Base-by-base conservation (phyloP, 2,113 vertebrate genomes). In the Ranitomeya imitator region DNA sequence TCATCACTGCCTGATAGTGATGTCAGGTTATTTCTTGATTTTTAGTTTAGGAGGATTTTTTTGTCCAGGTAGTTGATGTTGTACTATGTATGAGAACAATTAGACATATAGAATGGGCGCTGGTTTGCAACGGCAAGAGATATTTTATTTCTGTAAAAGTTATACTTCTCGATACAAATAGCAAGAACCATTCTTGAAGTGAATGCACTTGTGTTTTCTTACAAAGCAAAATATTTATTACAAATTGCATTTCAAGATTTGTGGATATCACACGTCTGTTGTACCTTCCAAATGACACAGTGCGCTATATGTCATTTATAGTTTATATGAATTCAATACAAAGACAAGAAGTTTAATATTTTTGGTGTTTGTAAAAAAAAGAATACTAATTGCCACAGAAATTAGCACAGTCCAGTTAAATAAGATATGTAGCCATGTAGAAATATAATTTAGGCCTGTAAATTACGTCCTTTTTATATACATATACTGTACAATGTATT, bases 371-470 rank as follows among this genome's bases (percentile, higher is more conserved):
- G 14, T 37, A 52, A 76, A 76, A 65, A 52, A 76, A 76, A 21
- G 73, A 76, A 52, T 76, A 52, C 19, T 65, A 60, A 83, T 82
- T 26, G 10, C 79, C 59, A 63, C 59, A 21, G 21, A 78, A 55
- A 12, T 52, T 15, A 26, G 15, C 16, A 78, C 15, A 67, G 71
- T 79, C 26, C 60, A 67, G 71, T 88, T 78, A 83, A 88, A 88
- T 88, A 83, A 15, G 54, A 83, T 78, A 65, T 37, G 21, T 84
- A 84, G 79, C 45, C 45, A 69, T 69, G 82, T 67, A 69, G 52
- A 85, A 89, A 79, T 89, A 89, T 89, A 89, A 89, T 67, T 89
- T 89, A 89, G 51, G 51, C 60, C 65, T 85, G 51, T 79, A 85
- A 85, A 89, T 59, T n/a, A 51, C 69, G 71, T 67, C 73, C 57